A percentile compares a stretch with the other conserved stretches of the same genome.
Evolutionary conservation across 2,113 vertebrate species (phyloP).

Genomic region (Bos taurus): ARS-UCD2.0 NC_037350.1:44248001-44248500

Average conservation of each 20-base stretch:
- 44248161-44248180: background rate
- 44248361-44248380: background rate
- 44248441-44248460: background rate
- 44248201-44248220: background rate
- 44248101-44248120: background rate
- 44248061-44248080: background rate
- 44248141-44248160: background rate
- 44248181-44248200: too few species aligned
- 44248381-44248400: background rate
- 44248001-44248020: background rate
- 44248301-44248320: rapidly evolving
- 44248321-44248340: background rate
- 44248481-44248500: background rate
- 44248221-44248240: background rate
- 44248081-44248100: background rate
- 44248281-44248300: background rate
- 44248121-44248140: background rate
- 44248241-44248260: background rate
- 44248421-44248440: background rate
- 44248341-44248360: background rate
- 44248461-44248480: background rate
- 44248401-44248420: rapidly evolving
- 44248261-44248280: background rate
- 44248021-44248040: background rate
- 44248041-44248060: background rate